Conservation (phyloP, 2,888 invertebrate species). For the Aphidius colemani region DNA sequence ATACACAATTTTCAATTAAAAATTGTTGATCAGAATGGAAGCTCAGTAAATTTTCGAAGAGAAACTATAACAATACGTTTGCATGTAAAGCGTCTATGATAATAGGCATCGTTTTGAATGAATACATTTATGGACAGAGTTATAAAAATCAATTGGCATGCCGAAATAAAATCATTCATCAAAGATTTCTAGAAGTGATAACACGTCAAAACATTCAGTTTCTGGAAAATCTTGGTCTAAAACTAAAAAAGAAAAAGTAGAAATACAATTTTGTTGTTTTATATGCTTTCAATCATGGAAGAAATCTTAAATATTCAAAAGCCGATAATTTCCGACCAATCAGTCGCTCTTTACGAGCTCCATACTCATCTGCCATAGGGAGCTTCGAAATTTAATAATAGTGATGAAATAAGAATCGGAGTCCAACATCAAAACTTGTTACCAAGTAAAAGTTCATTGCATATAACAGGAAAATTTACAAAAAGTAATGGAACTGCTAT, state of each 20-base stretch:
- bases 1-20: conserved; percentile 34
- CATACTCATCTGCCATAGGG: background rate
- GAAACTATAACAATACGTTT: conserved; percentile 35
- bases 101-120: background rate
- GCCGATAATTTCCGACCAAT: background rate
- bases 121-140: background rate
- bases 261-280: background rate
- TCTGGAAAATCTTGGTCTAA: background rate
- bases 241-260: background rate
- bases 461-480: background rate
- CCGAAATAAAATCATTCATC: background rate
- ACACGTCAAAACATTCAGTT: conserved; percentile 5
- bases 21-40: conserved; percentile 36
- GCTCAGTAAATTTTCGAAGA: conserved; percentile 35
- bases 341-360: background rate
- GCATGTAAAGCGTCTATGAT: background rate
- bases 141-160: conserved; percentile 1
- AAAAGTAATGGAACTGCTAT: background rate
- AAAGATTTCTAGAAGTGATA: background rate
- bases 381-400: too few species aligned
- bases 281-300: background rate
- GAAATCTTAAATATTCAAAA: background rate
- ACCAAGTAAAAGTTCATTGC: background rate
- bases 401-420: too few species aligned
- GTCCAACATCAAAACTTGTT: too few species aligned